Evolutionary conservation across 2,113 vertebrate species (phyloP), one percentile per base, ranked within the genome.

Genomic region (Mesembrinibis cayennensis): DNA sequence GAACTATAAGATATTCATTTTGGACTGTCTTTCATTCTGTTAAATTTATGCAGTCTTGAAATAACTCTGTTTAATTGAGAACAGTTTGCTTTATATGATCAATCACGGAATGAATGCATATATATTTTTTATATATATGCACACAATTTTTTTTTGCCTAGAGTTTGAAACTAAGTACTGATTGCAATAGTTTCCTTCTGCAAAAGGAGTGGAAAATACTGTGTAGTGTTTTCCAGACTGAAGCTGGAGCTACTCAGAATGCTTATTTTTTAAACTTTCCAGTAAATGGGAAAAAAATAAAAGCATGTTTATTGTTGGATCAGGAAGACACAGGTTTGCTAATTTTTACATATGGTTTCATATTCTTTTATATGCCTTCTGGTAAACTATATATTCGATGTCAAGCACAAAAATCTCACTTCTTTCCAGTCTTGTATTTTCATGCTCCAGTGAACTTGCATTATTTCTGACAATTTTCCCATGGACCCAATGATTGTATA

Each of bases 141-240:
- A 59, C 40, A 40, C 6, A 38, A 3, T 25, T 29, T 38, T n/a
- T 34, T 89, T 85, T 81, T 30, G 11, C 47, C 65, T 65, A 20
- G 30, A 49, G 53, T 89, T 92, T 87, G 61, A 87, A 95, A 82
- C 15, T 38, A 65, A 69, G 19, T 53, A 49, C 38, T 72, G 17
- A 66, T 87, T 2, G 6, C 55, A 78, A 10, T 81, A 34, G 52
- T 92, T 95, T 93, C 32, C 30, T 87, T 69, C 67, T 92, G 91
- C 47, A 76, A 82, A 87, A 81, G 49, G 44, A 87, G 22, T 79
- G 91, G 82, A 95, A 95, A 93, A 76, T 79, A 65, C 34, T 89
- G 44, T 50, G 49, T 76, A 87, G 65, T 91, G 72, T 79, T 95
- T 87, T 91, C 87, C 73, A 89, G 62, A 87, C 19, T 67, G 58